A percentile compares a stretch with the other conserved stretches of the same genome.
Conservation (phyloP, 2,888 invertebrate species). For the Harmothoe impar region DNA sequence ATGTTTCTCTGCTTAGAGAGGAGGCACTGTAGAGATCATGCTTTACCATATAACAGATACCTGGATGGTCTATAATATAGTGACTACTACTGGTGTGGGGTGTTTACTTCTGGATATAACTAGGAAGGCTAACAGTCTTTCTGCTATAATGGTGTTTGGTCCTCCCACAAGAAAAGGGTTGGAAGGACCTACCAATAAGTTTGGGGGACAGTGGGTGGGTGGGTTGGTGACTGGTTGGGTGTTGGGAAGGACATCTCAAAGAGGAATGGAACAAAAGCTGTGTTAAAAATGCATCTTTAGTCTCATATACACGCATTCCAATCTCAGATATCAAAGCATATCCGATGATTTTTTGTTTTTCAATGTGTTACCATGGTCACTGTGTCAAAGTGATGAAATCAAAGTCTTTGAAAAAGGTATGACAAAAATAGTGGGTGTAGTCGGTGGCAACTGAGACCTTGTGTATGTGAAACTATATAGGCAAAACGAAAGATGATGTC, state of each 20-base stretch:
- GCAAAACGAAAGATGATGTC: not conserved
- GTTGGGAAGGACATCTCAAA: not conserved
- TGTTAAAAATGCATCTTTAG: not conserved
- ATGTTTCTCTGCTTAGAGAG: slow-evolving; percentile 14
- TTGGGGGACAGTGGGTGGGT: not conserved
- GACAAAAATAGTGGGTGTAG: not conserved
- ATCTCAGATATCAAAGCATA: slow-evolving; percentile 43
- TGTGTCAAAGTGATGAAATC: slow-evolving; percentile 9
- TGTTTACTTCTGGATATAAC: not conserved
- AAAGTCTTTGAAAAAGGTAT: not conserved
- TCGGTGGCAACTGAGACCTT: slow-evolving; percentile 4
- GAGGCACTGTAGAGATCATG: not conserved
- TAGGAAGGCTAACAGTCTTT: not conserved
- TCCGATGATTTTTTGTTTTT: slow-evolving; percentile 31
- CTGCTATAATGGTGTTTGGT: not conserved
- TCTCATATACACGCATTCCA: slow-evolving; percentile 49
- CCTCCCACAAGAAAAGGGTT: not conserved
- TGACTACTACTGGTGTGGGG: slow-evolving; percentile 26
- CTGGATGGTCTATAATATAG: not conserved
- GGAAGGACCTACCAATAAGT: not conserved
- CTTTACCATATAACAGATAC: not conserved
- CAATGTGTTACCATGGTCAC: slow-evolving; percentile 50
- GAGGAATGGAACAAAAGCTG: not conserved
- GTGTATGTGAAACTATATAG: slow-evolving; percentile 22
- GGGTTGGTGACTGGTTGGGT: not conserved